Base-by-base conservation (phyloP, 2,888 invertebrate species). In the Bugula neritina region DNA sequence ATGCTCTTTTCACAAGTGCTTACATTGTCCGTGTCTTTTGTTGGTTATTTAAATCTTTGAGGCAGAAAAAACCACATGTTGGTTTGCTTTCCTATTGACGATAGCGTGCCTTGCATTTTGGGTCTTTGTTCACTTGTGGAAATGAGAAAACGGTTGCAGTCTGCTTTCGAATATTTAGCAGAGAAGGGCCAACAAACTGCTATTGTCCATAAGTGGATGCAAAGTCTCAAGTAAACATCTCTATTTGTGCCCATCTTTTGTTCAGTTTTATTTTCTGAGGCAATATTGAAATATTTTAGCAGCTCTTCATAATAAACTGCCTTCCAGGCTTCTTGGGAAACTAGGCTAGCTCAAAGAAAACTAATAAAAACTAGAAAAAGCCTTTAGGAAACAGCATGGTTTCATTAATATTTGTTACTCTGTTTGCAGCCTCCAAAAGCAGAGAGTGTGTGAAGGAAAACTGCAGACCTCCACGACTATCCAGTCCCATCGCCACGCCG, bases 401-500 rank as follows among this genome's bases (percentile, higher is more conserved):
- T n/a, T n/a, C n/a, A n/a, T n/a, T n/a, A n/a, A n/a, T n/a, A n/a
- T n/a, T n/a, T n/a, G n/a, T n/a, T n/a, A n/a, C n/a, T n/a, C n/a
- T n/a, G n/a, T n/a, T 43, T 43, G 5, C 17, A 43, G 43, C 43
- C 43, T 43, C 43, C 43, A 5, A 43, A 17, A 43, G 10, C 43
- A 43, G 17, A 43, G 43, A 43, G 43, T 5, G 5, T 43, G 17
- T 43, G 43, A 43, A 43, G 43, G 43, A 43, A 17, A 43, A 43
- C 43, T 43, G 43, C 17, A 43, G 63, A 25, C 63, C 63, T 25
- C 29, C 63, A 25, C 63, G 25, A 13, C 63, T 25, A 25, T 63
- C 63, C 31, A 63, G 63, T 63, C 63, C 63, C 2, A 10, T 63
- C 3, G 34, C 31, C 17, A 77, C 84, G 2, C 89, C 89, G 43